Base-by-base conservation (phyloP, 2,113 vertebrate species). In the Phainopepla nitens region DNA sequence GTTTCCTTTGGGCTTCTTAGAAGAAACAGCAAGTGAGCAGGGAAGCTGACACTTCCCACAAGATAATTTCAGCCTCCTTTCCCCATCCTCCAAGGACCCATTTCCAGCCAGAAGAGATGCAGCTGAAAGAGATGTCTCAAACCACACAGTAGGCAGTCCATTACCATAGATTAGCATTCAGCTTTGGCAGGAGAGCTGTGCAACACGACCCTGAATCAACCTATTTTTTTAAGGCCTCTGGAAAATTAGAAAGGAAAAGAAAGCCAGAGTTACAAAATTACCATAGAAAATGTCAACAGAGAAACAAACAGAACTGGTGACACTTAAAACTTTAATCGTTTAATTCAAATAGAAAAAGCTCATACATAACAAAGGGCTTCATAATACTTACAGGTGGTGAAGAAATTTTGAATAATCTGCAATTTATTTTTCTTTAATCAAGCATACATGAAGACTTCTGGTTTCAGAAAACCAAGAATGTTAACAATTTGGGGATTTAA, bases 21-120 rank as follows among this genome's bases (percentile, higher is more conserved):
- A 15, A 65, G 39, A 1, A 62, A 35, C 39, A 80, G 20, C 18
- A 33, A 44, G 12, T 5, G 17, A 92, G 9, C 11, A 72, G 68
- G 41, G 36, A 64, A 23, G 41, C 11, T 77, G n/a, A 39, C 0
- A 0, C 3, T 2, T 65, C 45, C 60, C 33, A 21, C 13, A 42
- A 22, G 21, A 66, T 47, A 5, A 21, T 35, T 75, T 65, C 78
- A 53, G 2, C 33, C 54, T 78, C n/a, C 47, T 9, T 28, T 49
- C 50, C 57, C 41, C 15, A 4, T 36, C 15, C 13, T 83, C 8
- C 24, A 19, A 18, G 45, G 3, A 36, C 8, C 15, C 27, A 33
- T 24, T 66, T 61, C 42, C 18, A 82, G 36, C 15, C 41, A 29
- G 28, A 62, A 47, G 44, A 69, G 35, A 68, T 14, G 10, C 47